phyloP scores from a whole-genome alignment of 2,888 invertebrate genomes.

The Nasonovia ribisnigri region DNA sequence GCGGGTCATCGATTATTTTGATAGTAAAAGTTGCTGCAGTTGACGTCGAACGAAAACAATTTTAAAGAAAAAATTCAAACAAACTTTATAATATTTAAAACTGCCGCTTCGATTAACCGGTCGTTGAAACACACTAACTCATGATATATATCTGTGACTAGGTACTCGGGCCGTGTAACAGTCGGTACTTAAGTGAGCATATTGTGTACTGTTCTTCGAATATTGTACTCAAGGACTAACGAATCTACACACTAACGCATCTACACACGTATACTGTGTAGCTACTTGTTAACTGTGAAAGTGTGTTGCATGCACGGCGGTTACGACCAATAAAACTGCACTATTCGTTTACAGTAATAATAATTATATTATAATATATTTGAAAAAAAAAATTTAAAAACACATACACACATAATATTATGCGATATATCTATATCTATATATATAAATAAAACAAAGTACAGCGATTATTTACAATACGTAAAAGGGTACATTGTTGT shows the following conservation, averaged over 20 bases:
- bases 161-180: not conserved
- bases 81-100: not conserved
- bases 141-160: not conserved
- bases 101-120: not conserved
- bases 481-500: not conserved
- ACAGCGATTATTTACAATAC: slow-evolving; percentile 10
- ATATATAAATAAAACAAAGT: slow-evolving; percentile 10
- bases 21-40: not conserved
- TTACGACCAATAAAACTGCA: not conserved
- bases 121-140: not conserved
- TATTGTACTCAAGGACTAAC: slow-evolving; percentile 34
- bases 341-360: not conserved
- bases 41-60: not conserved
- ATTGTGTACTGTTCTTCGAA: not conserved
- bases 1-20: not conserved
- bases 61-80: not conserved
- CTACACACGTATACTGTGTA: not conserved
- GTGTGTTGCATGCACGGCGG: not conserved
- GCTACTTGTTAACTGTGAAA: not conserved
- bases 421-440: slow-evolving; percentile 12
- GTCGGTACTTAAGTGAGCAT: slow-evolving; percentile 26
- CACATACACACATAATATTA: not conserved
- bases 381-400: not conserved
- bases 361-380: slow-evolving; percentile 10
- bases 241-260: not conserved